phyloP scores from a whole-genome alignment of 1,140 invertebrate species.

The Trichonephila clavipes region DNA sequence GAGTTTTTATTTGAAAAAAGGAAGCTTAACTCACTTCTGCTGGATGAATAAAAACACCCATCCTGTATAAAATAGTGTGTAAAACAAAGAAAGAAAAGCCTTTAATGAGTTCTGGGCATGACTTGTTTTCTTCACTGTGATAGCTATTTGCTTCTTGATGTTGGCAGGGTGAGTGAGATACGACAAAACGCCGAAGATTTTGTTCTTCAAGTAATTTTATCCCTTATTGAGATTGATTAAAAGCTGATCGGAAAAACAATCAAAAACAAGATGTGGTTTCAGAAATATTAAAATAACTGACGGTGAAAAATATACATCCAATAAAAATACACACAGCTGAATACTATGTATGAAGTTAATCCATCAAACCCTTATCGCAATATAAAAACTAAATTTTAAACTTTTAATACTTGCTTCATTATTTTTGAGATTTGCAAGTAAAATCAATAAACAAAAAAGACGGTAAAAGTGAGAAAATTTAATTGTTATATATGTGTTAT shows the following conservation, averaged over 20 bases:
- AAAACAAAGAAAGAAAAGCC: slow-evolving; percentile 93
- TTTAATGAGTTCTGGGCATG: slow-evolving; percentile 90
- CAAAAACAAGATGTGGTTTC: not conserved
- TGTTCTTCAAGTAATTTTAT: slow-evolving; percentile 89
- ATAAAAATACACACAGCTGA: no score
- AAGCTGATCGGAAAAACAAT: slow-evolving; percentile 83
- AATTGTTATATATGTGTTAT: no score
- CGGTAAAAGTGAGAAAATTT: no score
- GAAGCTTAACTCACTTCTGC: slow-evolving; percentile 85
- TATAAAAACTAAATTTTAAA: no score
- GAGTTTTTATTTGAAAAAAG: no score
- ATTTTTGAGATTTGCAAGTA: no score
- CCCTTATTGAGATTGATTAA: slow-evolving; percentile 91
- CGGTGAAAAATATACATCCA: no score
- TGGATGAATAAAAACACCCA: slow-evolving; percentile 88
- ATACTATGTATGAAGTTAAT: no score
- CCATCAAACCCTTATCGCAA: no score
- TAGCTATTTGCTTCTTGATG: slow-evolving; percentile 92
- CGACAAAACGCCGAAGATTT: slow-evolving; percentile 88
- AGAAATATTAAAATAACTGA: not conserved
- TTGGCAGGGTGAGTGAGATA: slow-evolving; percentile 94
- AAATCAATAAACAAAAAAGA: no score
- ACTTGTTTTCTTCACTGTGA: slow-evolving; percentile 94
- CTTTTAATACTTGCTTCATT: no score
- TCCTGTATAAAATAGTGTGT: slow-evolving; percentile 91